Conservation (phyloP, 1,140 invertebrate species). For the Odontomachus brunneus region DNA sequence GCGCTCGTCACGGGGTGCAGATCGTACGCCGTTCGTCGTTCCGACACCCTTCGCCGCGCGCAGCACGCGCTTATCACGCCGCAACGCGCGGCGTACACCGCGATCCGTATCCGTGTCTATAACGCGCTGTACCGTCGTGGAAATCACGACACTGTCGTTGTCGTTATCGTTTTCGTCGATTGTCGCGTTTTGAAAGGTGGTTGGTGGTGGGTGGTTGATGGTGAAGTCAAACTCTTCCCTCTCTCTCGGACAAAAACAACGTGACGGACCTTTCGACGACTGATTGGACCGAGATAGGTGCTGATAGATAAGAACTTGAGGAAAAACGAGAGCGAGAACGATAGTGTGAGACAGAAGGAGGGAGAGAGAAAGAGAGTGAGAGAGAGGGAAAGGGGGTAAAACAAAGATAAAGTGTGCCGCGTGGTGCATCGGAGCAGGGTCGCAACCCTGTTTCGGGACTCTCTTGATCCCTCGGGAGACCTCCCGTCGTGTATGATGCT, state of each 20-base stretch:
- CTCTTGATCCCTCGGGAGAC: constrained; percentile 40
- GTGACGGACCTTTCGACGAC: neutral
- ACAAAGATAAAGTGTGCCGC: constrained; percentile 30
- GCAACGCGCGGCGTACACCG: constrained; percentile 36
- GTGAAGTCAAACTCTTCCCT: constrained; percentile 31
- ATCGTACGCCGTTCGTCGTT: constrained; percentile 76
- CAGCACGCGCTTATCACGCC: constrained; percentile 56
- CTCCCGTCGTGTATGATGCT: constrained; percentile 23
- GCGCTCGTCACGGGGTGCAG: constrained; percentile 85
- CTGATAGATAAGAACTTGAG: neutral
- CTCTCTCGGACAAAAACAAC: constrained; percentile 14
- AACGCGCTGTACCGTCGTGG: constrained; percentile 19
- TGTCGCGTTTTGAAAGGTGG: constrained; percentile 29
- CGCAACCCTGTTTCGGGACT: neutral
- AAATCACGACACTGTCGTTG: constrained; percentile 13
- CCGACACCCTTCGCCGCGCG: constrained; percentile 64
- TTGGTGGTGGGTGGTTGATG: constrained; percentile 49
- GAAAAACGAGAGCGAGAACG: neutral
- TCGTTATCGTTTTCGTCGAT: constrained; percentile 25
- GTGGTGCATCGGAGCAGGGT: constrained; percentile 16
- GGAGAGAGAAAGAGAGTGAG: neutral
- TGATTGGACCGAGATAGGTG: constrained; percentile 19
- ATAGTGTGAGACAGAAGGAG: neutral
- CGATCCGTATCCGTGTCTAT: constrained; percentile 18
- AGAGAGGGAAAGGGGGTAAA: neutral